A percentile compares a stretch with the other conserved stretches of the same genome.
Conservation (phyloP, 2,888 invertebrate species). For the Tanypteryx hageni region DNA sequence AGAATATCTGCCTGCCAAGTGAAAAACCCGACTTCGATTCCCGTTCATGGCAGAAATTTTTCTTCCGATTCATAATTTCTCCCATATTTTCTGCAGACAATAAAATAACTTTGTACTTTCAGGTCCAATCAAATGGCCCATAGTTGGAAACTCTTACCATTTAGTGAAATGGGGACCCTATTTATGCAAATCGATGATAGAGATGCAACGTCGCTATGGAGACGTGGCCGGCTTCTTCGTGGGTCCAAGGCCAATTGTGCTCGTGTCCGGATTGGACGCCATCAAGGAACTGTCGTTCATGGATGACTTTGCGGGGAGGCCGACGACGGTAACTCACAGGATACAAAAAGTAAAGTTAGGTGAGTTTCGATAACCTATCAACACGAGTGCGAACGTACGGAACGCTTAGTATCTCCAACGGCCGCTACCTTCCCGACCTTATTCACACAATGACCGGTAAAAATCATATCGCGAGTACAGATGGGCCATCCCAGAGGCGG, state of each 20-base stretch:
- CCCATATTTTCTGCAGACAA: no score
- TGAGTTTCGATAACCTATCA: neutral
- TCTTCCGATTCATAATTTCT: no score
- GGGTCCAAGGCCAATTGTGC: conserved; percentile 44
- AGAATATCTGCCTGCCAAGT: no score
- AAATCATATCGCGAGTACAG: no score
- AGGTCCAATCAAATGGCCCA: conserved; percentile 59
- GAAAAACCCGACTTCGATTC: no score
- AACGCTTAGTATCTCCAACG: no score
- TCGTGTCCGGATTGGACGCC: conserved; percentile 64
- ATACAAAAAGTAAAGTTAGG: neutral
- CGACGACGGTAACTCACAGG: neutral
- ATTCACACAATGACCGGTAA: no score
- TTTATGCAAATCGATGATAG: neutral
- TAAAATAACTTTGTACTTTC: neutral
- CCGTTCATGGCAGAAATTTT: no score
- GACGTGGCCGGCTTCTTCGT: conserved; percentile 56
- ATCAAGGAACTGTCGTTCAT: conserved; percentile 57
- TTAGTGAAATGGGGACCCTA: conserved; percentile 5
- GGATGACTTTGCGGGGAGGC: conserved; percentile 63
- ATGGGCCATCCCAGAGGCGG: no score
- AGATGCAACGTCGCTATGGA: conserved; percentile 33
- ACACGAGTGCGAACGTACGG: no score
- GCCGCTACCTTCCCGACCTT: no score
- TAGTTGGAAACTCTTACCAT: conserved; percentile 31